phyloP scores from a whole-genome alignment of 2,888 invertebrate species.

The Smittia aterrima region DNA sequence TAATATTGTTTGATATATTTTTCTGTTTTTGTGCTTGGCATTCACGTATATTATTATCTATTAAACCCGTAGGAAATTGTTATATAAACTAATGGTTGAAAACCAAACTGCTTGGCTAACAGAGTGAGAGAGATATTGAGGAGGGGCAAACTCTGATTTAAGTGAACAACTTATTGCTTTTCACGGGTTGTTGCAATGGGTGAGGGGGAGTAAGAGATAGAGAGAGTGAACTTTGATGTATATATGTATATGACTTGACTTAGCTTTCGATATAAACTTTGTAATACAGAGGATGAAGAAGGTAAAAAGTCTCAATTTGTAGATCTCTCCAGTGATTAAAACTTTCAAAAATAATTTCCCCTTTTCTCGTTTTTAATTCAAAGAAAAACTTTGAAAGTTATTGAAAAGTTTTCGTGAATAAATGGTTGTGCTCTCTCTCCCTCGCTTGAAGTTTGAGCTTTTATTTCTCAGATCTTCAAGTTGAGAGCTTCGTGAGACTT shows the following conservation, averaged over 20 bases:
- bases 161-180: background rate
- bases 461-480: too few relatives aligned
- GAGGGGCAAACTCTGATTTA: background rate
- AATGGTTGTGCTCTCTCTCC: too few relatives aligned
- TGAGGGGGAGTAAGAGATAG: background rate
- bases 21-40: conserved; percentile 14
- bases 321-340: too few relatives aligned
- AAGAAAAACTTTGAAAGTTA: too few relatives aligned
- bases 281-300: background rate
- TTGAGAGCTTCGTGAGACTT: too few relatives aligned
- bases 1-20: background rate
- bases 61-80: background rate
- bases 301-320: too few relatives aligned
- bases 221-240: conserved; percentile 8
- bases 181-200: background rate
- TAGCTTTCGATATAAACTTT: conserved; percentile 2
- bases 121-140: background rate
- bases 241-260: conserved; percentile 4
- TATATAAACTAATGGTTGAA: conserved; percentile 10
- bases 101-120: conserved; percentile 4
- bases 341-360: too few relatives aligned
- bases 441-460: too few relatives aligned
- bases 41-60: background rate
- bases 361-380: too few relatives aligned
- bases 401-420: too few relatives aligned